Percentiles rank a stretch among this genome's conserved stretches.
Conservation (phyloP, 2,888 invertebrate genomes). For the Drosophila conformis region DNA sequence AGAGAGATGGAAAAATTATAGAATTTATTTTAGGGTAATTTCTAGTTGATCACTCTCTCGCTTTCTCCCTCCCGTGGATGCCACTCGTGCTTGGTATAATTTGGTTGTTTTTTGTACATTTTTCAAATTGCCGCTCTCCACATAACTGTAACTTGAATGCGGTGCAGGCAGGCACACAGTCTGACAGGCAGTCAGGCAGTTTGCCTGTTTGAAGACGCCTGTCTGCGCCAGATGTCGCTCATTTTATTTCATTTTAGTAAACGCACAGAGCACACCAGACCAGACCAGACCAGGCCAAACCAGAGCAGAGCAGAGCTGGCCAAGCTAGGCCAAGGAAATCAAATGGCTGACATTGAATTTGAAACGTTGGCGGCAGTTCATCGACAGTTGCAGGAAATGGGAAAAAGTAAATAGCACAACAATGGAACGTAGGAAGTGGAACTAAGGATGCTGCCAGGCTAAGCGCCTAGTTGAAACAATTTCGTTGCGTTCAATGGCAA, state of each 20-base stretch:
- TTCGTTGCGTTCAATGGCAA: conserved; percentile 21
- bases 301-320: not conserved
- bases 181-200: conserved; percentile 4
- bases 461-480: conserved; percentile 7
- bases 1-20: not conserved
- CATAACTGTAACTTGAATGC: conserved; percentile 68
- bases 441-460: conserved; percentile 18
- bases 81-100: conserved; percentile 20
- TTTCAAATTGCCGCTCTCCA: conserved; percentile 73
- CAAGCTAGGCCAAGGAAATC: conserved; percentile 61
- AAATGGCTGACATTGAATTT: conserved; percentile 58
- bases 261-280: conserved; percentile 15
- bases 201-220: conserved; percentile 12
- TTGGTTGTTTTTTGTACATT: conserved; percentile 40
- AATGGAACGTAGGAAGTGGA: conserved; percentile 47
- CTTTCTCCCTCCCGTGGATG: not conserved
- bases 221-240: conserved; percentile 68
- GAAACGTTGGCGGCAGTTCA: conserved; percentile 27
- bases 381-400: conserved; percentile 68
- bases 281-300: not conserved
- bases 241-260: conserved; percentile 48
- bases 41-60: not conserved
- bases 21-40: conserved; percentile 16
- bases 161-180: conserved; percentile 14
- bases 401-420: conserved; percentile 62